These are phyloP conservation scores for Rugalucina vietnamica DNA, from an alignment of 2,888 invertebrate genomes.

Conservation along the genomic window DNA sequence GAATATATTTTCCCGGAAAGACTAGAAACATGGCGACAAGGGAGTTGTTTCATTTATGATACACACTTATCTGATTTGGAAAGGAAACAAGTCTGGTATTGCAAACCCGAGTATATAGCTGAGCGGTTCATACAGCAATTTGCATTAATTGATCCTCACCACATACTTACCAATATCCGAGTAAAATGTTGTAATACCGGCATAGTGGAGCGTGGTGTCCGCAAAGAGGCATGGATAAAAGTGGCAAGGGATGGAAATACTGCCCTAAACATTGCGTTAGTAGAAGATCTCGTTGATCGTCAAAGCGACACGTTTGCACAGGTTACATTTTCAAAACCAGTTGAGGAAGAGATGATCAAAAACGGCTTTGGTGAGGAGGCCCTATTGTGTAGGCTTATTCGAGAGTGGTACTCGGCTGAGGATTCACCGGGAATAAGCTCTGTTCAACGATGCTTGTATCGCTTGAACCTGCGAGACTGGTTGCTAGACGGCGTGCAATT, in stretches of 20 bases:
- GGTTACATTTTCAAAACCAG: slow-evolving; percentile 31
- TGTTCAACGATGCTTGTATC: neutral
- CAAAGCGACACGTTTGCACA: slow-evolving; percentile 34
- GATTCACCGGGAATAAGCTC: slow-evolving; percentile 27
- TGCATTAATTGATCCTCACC: neutral
- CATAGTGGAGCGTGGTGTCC: neutral
- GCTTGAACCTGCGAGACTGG: neutral
- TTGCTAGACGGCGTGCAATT: neutral
- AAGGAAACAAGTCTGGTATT: neutral
- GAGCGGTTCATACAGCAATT: neutral
- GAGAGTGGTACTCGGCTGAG: slow-evolving; percentile 39
- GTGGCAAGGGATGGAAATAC: neutral
- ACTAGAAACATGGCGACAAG: neutral
- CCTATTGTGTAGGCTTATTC: slow-evolving; percentile 20
- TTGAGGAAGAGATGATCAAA: slow-evolving; percentile 34
- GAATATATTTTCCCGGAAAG: neutral
- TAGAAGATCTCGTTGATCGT: neutral
- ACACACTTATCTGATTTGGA: neutral
- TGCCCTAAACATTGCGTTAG: neutral
- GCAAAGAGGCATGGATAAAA: neutral
- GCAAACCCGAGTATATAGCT: neutral
- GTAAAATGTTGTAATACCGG: neutral
- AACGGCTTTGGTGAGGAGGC: slow-evolving; percentile 29
- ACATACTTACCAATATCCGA: neutral
- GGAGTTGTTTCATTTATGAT: neutral